Percentiles rank a stretch among this genome's conserved stretches.
These are phyloP conservation scores for Tragelaphus scriptus DNA, from an alignment of 2,113 vertebrate genomes.

Conservation along the genomic window DNA sequence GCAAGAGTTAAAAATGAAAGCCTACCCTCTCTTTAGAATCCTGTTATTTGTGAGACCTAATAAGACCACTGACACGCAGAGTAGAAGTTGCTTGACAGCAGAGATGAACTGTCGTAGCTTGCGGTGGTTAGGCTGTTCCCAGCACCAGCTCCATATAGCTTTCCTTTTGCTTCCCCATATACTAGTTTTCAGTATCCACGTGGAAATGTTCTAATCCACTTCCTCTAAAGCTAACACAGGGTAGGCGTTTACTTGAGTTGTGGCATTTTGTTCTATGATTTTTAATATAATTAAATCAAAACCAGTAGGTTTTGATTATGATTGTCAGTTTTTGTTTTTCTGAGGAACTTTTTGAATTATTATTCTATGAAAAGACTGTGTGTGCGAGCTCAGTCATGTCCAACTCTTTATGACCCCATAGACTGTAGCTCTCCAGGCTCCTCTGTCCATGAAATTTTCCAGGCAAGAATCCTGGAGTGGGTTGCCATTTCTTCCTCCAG, in stretches of 20 bases:
- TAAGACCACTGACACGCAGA: constrained; percentile 13
- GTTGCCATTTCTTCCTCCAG: not conserved
- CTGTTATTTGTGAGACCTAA: constrained; percentile 61
- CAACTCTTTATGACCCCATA: not conserved
- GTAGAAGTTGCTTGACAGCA: constrained; percentile 52
- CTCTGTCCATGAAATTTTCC: not conserved
- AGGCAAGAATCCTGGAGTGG: not conserved
- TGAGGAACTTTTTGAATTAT: not conserved
- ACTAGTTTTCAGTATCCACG: constrained; percentile 80
- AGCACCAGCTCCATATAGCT: constrained; percentile 80
- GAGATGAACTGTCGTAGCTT: constrained; percentile 80
- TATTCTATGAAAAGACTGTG: not conserved
- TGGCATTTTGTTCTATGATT: constrained; percentile 54
- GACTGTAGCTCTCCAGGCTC: not conserved
- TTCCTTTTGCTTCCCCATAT: constrained; percentile 82
- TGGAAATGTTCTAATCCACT: constrained; percentile 79
- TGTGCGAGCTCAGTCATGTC: not conserved
- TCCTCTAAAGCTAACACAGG: constrained; percentile 82
- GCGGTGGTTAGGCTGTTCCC: constrained; percentile 82
- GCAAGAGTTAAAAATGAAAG: constrained; percentile 6
- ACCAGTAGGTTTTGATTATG: not conserved
- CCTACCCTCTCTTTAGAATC: constrained; percentile 61
- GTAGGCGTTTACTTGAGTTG: constrained; percentile 81
- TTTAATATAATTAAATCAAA: not conserved
- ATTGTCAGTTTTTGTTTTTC: not conserved